Conservation (phyloP, 2,888 invertebrate genomes). For the Galerucella pusilla region DNA sequence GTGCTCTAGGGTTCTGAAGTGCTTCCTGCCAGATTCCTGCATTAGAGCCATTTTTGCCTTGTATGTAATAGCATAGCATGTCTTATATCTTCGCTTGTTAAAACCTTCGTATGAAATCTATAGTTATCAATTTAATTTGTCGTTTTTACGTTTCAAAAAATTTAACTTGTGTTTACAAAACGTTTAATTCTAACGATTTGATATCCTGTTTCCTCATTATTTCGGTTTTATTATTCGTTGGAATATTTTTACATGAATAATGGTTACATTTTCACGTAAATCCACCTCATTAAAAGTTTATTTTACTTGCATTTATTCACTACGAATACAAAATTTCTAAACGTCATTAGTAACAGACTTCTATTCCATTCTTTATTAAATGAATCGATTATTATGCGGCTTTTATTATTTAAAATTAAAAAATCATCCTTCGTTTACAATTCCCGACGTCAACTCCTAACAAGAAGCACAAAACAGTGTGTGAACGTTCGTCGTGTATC, state of each 20-base stretch:
- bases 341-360: neutral
- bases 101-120: neutral
- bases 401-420: neutral
- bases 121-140: neutral
- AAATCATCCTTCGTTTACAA: neutral
- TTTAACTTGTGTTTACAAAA: neutral
- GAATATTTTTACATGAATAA: neutral
- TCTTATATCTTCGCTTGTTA: too few species aligned
- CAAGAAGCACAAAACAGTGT: constrained; percentile 28
- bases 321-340: neutral
- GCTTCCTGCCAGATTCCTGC: too few species aligned
- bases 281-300: neutral
- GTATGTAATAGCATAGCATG: too few species aligned
- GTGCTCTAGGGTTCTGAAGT: too few species aligned
- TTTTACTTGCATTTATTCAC: neutral
- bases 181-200: neutral
- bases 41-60: too few species aligned
- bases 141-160: neutral
- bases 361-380: neutral
- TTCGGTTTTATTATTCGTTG: neutral
- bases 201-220: neutral
- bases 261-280: neutral
- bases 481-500: constrained; percentile 36
- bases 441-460: neutral
- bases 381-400: neutral